Evolutionary conservation across 1,140 invertebrate genomes (phyloP), one percentile per base, ranked within the genome.

Genomic region (Tetraneura akinire): DNA sequence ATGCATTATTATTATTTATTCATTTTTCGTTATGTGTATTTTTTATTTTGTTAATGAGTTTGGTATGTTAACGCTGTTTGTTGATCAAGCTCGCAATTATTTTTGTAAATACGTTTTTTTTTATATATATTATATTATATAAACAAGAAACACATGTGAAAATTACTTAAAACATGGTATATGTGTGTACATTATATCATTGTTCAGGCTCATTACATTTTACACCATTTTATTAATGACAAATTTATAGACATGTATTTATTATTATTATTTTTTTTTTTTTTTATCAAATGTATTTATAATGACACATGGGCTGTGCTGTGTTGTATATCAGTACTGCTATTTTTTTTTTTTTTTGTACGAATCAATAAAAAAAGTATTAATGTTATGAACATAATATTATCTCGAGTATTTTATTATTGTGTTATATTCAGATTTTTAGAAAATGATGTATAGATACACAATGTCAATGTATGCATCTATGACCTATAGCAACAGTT

Each of bases 111-210:
- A 21, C 32, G 32, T 5, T 21, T 64, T 64, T 45, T 66, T 68
- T 68, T 14, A 23, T 45, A 21, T 66, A 32, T 45, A 62, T 62
- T 14, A 45, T n/a, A 37, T 5, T 64, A 32, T 64, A 64, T 26
- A 62, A 62, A 62, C 8, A 62, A 62, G 60, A 62, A 29, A 37
- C 62, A 64, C 18, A 64, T 37, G 62, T 64, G 62, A 64, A 64
- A 64, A 37, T 37, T 37, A 37, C 32, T 37, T 37, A 37, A 3
- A 37, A 32, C 8, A 60, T 60, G 23, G 26, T 32, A 29, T 37
- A 11, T n/a, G n/a, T n/a, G n/a, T n/a, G n/a, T n/a, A 13, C 18
- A 18, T 18, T 64, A 11, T 18, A 64, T 18, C 18, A 13, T 37
- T 42, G n/a, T n/a, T 32, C 29, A 47, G 32, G 32, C 37, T 64